These are phyloP conservation scores for Ophion costatus DNA, from an alignment of 2,888 invertebrate genomes.

Conservation along the genomic window DNA sequence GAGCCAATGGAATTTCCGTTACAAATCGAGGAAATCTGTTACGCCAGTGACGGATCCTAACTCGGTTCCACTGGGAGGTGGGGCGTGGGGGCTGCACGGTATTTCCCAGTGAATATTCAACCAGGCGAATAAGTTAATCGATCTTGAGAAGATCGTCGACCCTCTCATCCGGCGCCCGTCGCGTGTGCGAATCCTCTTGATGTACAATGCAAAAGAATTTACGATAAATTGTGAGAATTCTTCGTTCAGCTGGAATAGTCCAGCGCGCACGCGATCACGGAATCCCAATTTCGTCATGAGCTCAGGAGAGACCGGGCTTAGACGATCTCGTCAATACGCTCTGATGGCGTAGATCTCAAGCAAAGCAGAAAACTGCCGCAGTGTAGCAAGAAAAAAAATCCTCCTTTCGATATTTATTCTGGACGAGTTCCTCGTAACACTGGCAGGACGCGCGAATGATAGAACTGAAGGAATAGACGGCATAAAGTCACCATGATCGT, in stretches of 20 bases:
- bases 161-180: conserved; percentile 8
- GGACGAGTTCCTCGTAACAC: neutral
- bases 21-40: conserved; percentile 79
- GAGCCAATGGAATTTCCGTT: conserved; percentile 77
- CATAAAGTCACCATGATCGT: neutral
- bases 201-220: conserved; percentile 34
- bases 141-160: conserved; percentile 43
- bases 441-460: neutral
- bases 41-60: conserved; percentile 65
- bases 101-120: conserved; percentile 43
- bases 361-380: neutral
- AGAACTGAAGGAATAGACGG: neutral
- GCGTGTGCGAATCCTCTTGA: conserved; percentile 31
- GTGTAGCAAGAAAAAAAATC: neutral
- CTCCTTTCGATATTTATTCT: neutral
- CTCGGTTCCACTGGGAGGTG: conserved; percentile 36
- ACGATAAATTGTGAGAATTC: conserved; percentile 40
- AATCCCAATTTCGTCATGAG: conserved; percentile 22
- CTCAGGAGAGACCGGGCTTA: conserved; percentile 2
- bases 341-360: neutral
- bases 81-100: neutral
- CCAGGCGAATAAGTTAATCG: conserved; percentile 46
- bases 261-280: conserved; percentile 5
- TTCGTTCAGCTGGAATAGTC: conserved; percentile 38
- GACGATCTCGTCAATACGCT: neutral